These are phyloP conservation scores for Nemotelus nigrinus DNA, from an alignment of 2,888 invertebrate genomes.

Conservation along the genomic window DNA sequence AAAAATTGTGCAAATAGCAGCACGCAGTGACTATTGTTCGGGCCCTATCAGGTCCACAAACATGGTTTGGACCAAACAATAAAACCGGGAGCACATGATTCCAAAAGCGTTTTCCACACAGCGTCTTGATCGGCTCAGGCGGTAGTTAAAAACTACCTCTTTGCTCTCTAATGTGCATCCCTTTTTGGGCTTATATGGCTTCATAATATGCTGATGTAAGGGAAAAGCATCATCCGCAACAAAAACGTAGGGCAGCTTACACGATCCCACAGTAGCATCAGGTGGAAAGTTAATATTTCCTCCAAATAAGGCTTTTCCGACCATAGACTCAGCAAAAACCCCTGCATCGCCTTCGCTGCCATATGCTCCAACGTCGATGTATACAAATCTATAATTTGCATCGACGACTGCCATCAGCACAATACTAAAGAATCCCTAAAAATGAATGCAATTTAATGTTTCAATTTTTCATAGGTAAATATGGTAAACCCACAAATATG, in stretches of 20 bases:
- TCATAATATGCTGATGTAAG: conserved; percentile 50
- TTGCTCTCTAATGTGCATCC: conserved; percentile 12
- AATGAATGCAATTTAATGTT: not conserved
- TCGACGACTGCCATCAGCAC: not conserved
- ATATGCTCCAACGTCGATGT: conserved; percentile 1
- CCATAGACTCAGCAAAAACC: not conserved
- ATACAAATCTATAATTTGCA: not conserved
- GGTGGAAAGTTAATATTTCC: not conserved
- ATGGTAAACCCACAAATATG: too few species aligned
- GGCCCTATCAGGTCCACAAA: too few species aligned
- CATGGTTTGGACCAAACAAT: too few species aligned
- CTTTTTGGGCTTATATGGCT: conserved; percentile 50
- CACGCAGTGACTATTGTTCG: too few species aligned
- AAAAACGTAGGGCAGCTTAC: not conserved
- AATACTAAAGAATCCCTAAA: not conserved
- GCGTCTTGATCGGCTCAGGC: too few species aligned
- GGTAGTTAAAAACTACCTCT: conserved; percentile 41
- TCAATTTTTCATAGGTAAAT: not conserved
- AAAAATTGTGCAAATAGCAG: too few species aligned
- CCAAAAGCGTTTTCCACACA: too few species aligned
- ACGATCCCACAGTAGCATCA: not conserved
- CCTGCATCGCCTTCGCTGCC: too few species aligned
- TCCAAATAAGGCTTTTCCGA: not conserved
- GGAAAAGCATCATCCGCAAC: conserved; percentile 50
- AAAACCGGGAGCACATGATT: too few species aligned